These are phyloP conservation scores for Ceratoteleas bidentatus DNA, from an alignment of 1,140 invertebrate genomes.

Conservation along the genomic window DNA sequence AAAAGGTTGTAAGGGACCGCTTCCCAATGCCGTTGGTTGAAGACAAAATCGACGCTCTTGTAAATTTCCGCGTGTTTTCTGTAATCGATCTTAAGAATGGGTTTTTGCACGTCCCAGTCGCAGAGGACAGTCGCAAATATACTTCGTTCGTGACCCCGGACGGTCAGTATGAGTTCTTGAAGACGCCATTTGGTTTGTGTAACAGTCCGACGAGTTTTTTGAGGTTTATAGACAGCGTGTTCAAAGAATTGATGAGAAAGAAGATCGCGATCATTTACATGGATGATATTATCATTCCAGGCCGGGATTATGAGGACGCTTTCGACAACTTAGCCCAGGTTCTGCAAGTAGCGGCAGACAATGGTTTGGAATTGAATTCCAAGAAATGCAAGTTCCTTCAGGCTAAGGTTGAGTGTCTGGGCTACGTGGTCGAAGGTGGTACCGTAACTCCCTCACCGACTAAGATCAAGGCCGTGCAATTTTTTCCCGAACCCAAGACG, in stretches of 20 bases:
- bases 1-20: too few relatives aligned
- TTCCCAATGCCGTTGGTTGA: too few relatives aligned
- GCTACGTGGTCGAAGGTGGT: not conserved
- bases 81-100: too few relatives aligned
- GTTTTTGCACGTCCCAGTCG: too few relatives aligned
- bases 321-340: not conserved
- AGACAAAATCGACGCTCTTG: too few relatives aligned
- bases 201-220: not conserved
- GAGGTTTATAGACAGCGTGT: not conserved
- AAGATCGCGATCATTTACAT: not conserved
- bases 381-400: conserved; percentile 4
- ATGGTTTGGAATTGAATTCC: conserved; percentile 4
- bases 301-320: not conserved
- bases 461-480: not conserved
- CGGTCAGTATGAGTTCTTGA: not conserved
- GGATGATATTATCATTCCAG: conserved; percentile 1
- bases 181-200: not conserved
- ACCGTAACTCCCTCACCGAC: not conserved
- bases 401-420: not conserved
- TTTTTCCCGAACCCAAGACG: not conserved
- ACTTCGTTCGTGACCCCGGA: not conserved
- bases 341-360: not conserved
- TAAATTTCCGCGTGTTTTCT: too few relatives aligned
- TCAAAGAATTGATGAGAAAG: not conserved
- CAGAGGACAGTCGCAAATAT: too few relatives aligned